These are phyloP conservation scores for Dasysyrphus albostriatus DNA, from an alignment of 2,888 invertebrate genomes.

Conservation along the genomic window DNA sequence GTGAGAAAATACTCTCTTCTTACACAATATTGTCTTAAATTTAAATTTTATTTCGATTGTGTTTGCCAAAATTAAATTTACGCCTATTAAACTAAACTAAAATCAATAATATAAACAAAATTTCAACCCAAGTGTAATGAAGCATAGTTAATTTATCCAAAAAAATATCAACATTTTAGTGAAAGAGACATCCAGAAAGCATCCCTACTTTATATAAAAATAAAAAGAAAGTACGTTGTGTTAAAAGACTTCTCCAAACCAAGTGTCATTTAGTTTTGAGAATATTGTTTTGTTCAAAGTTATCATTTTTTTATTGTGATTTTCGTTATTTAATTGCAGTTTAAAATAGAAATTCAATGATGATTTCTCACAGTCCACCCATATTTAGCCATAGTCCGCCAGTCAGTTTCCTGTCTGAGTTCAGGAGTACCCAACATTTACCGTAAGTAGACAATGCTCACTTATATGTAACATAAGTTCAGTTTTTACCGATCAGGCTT, in stretches of 20 bases:
- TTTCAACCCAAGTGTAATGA: background rate
- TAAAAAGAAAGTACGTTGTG: conserved; percentile 23
- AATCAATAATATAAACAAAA: background rate
- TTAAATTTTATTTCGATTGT: conserved; percentile 4
- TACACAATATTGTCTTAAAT: conserved; percentile 5
- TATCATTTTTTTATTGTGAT: conserved; percentile 28
- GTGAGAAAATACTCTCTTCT: conserved; percentile 28
- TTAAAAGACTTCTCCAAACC: background rate
- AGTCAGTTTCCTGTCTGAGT: conserved; percentile 87
- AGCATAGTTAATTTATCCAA: conserved; percentile 1
- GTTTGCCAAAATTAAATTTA: conserved; percentile 14
- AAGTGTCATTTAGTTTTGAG: conserved; percentile 19
- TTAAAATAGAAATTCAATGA: conserved; percentile 82
- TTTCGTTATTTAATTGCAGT: conserved; percentile 53
- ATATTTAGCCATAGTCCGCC: conserved; percentile 90
- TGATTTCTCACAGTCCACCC: conserved; percentile 89
- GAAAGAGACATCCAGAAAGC: conserved; percentile 5
- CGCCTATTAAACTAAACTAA: background rate
- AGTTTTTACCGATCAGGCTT: background rate
- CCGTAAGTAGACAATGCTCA: conserved; percentile 80
- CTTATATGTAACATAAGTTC: background rate
- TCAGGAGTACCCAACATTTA: conserved; percentile 84
- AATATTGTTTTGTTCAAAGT: background rate
- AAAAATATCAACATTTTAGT: background rate
- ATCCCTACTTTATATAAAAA: background rate